Conservation (phyloP, 2,888 invertebrate species). For the Campaea margaritaria region DNA sequence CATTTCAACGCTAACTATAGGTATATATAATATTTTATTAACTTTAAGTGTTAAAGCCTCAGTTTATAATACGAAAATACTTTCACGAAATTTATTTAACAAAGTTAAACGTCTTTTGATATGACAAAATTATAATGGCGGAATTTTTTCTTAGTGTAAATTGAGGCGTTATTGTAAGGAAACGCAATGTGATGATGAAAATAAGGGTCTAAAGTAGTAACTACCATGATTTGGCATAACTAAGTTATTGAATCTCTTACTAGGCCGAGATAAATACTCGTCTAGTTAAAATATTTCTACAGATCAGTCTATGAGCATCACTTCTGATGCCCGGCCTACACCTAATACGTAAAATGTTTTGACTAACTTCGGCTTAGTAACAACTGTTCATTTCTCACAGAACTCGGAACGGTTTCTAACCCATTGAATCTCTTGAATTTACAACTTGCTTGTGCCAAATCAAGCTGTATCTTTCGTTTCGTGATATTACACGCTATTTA, state of each 20-base stretch:
- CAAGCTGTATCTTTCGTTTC: conserved; percentile 63
- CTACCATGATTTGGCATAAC: conserved; percentile 73
- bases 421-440: conserved; percentile 48
- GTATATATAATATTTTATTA: conserved; percentile 60
- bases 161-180: conserved; percentile 63
- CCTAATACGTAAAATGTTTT: no score
- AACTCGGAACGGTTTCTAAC: conserved; percentile 11
- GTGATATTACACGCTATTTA: conserved; percentile 65
- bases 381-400: no score
- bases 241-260: conserved; percentile 56
- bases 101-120: conserved; percentile 20
- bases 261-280: no score
- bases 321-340: no score
- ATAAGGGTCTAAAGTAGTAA: conserved; percentile 77
- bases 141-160: conserved; percentile 38
- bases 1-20: conserved; percentile 49
- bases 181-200: conserved; percentile 81
- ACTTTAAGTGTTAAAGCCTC: conserved; percentile 52
- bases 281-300: no score
- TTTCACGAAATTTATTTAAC: conserved; percentile 15
- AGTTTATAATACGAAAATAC: conserved; percentile 25
- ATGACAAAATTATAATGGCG: conserved; percentile 37
- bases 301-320: no score
- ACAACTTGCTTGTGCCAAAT: conserved; percentile 59
- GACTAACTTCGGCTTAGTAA: no score